phyloP scores from a whole-genome alignment of 2,113 vertebrate species.

The Perccottus glenii region DNA sequence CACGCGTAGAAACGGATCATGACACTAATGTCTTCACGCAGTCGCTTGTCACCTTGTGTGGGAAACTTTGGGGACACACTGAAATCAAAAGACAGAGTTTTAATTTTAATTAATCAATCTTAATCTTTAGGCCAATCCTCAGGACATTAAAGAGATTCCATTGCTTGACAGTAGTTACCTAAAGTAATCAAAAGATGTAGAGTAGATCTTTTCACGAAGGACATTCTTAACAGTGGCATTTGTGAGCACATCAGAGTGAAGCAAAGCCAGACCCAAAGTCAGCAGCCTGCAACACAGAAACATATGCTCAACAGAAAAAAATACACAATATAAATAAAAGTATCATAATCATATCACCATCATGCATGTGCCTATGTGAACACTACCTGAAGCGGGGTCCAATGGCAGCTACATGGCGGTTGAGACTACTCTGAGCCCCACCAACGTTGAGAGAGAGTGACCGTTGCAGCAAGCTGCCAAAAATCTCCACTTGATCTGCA shows the following conservation, averaged over 20 bases:
- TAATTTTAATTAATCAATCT: background rate
- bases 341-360: too few species aligned
- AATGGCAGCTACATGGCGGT: conserved; percentile 94
- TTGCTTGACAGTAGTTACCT: conserved; percentile 79
- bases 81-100: conserved; percentile 17
- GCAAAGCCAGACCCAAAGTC: conserved; percentile 91
- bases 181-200: conserved; percentile 98
- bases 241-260: conserved; percentile 94
- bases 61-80: conserved; percentile 92
- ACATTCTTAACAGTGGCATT: conserved; percentile 94
- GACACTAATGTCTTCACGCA: conserved; percentile 96
- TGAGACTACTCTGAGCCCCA: conserved; percentile 86
- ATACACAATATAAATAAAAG: background rate
- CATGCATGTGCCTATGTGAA: background rate
- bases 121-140: background rate
- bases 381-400: conserved; percentile 94
- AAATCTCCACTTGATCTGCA: conserved; percentile 98
- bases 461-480: conserved; percentile 91
- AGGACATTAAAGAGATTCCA: background rate
- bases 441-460: conserved; percentile 93
- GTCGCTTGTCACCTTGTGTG: conserved; percentile 90
- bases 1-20: conserved; percentile 96
- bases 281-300: conserved; percentile 80
- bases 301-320: background rate
- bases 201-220: conserved; percentile 98